These are phyloP conservation scores for Morone chrysops DNA, from an alignment of 2,113 vertebrate genomes.

Conservation along the genomic window DNA sequence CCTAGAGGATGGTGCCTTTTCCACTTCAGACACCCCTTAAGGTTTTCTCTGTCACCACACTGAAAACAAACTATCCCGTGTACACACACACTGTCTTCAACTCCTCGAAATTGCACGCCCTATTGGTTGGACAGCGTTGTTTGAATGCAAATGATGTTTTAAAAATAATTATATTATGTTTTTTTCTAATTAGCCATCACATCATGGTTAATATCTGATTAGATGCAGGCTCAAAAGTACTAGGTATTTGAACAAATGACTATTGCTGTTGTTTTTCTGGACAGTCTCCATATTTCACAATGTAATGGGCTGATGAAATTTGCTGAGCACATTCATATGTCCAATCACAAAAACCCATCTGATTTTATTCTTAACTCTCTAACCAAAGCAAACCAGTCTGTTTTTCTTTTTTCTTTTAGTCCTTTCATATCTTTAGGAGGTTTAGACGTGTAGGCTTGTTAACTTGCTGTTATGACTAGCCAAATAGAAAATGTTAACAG, in stretches of 20 bases:
- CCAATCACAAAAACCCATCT: background rate
- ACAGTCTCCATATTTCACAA: constrained; percentile 1
- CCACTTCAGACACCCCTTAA: background rate
- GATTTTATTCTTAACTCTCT: background rate
- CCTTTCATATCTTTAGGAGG: background rate
- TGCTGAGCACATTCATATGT: background rate
- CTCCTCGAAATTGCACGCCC: background rate
- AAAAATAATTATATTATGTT: background rate
- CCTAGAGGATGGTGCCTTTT: background rate
- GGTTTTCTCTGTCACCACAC: background rate
- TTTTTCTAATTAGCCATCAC: background rate
- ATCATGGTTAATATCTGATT: background rate
- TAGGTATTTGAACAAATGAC: background rate
- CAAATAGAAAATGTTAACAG: constrained; percentile 24
- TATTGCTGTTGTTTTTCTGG: background rate
- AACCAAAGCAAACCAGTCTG: background rate
- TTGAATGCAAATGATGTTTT: background rate
- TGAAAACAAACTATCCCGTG: background rate
- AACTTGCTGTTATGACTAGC: constrained; percentile 13
- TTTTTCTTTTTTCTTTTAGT: background rate
- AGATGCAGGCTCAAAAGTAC: background rate
- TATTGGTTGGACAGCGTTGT: background rate
- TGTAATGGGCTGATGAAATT: constrained; percentile 1
- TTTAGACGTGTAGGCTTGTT: constrained; percentile 18
- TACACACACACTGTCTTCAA: background rate